A percentile compares a stretch with the other conserved stretches of the same genome.
These are phyloP conservation scores for Hydropsyche betteni DNA, from an alignment of 2,888 invertebrate species.

Conservation along the genomic window DNA sequence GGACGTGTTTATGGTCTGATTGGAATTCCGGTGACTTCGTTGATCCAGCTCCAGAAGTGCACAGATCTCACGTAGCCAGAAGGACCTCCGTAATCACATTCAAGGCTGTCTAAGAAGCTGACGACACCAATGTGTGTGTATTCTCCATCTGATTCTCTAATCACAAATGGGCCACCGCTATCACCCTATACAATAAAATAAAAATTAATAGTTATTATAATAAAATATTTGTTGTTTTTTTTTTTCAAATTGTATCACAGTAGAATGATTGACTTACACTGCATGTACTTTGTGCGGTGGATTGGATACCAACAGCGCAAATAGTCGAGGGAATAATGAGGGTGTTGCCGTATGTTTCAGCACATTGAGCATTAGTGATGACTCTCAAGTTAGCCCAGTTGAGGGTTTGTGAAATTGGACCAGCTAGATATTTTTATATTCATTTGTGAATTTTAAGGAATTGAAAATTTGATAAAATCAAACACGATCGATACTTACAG, in stretches of 20 bases:
- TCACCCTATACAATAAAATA: constrained; percentile 57
- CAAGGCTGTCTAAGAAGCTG: constrained; percentile 59
- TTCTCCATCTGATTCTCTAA: constrained; percentile 53
- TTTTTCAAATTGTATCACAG: not conserved
- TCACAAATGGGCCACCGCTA: constrained; percentile 56
- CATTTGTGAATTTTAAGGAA: no score
- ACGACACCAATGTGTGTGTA: constrained; percentile 57
- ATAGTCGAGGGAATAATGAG: constrained; percentile 58
- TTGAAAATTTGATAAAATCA: not conserved
- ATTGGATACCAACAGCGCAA: constrained; percentile 59
- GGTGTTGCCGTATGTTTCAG: constrained; percentile 54
- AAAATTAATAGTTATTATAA: no score
- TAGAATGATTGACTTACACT: constrained; percentile 36
- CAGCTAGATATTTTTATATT: constrained; percentile 55
- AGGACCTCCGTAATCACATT: constrained; percentile 54
- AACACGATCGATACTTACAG: constrained; percentile 30
- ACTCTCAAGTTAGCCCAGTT: constrained; percentile 61
- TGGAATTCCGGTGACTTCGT: constrained; percentile 38
- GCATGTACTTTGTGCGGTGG: constrained; percentile 57
- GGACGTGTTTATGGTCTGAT: constrained; percentile 35
- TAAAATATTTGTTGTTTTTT: no score
- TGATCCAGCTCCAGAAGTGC: constrained; percentile 60
- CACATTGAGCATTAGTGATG: constrained; percentile 58
- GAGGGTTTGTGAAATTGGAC: constrained; percentile 56
- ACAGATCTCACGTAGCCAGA: constrained; percentile 61